phyloP scores from a whole-genome alignment of 2,113 vertebrate species.

The Rhea americana region DNA sequence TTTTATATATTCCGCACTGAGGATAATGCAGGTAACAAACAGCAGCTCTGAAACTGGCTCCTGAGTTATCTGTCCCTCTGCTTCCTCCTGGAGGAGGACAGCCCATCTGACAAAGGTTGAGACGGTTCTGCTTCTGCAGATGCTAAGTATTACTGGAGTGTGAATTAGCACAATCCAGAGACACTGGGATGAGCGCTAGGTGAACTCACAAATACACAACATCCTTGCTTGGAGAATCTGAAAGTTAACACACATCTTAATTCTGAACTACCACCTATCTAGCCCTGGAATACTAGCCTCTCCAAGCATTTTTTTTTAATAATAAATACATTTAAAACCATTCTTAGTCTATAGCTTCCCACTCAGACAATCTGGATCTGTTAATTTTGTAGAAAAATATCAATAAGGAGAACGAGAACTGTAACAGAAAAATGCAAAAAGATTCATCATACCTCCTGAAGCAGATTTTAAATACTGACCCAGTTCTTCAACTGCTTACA shows the following conservation, averaged over 20 bases:
- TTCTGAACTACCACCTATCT: background rate
- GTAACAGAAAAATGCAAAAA: background rate
- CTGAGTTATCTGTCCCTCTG: background rate
- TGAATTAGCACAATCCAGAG: background rate
- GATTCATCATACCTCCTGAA: background rate
- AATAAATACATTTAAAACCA: background rate
- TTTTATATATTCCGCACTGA: background rate
- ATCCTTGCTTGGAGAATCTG: background rate
- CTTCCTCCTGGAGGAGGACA: background rate
- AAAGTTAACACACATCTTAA: background rate
- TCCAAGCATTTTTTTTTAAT: background rate
- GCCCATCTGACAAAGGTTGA: background rate
- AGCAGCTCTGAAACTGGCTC: background rate
- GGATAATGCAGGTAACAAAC: background rate
- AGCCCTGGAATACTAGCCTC: background rate
- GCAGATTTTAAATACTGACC: background rate
- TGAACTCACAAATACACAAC: background rate
- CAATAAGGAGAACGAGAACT: accelerated
- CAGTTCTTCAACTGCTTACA: background rate
- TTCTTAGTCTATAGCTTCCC: background rate
- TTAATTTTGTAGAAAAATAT: background rate
- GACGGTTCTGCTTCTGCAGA: background rate
- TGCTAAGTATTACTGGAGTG: background rate
- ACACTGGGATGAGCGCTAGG: background rate
- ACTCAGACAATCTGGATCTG: background rate